phyloP scores from a whole-genome alignment of 2,113 vertebrate genomes.

The Brevimyrus niger region DNA sequence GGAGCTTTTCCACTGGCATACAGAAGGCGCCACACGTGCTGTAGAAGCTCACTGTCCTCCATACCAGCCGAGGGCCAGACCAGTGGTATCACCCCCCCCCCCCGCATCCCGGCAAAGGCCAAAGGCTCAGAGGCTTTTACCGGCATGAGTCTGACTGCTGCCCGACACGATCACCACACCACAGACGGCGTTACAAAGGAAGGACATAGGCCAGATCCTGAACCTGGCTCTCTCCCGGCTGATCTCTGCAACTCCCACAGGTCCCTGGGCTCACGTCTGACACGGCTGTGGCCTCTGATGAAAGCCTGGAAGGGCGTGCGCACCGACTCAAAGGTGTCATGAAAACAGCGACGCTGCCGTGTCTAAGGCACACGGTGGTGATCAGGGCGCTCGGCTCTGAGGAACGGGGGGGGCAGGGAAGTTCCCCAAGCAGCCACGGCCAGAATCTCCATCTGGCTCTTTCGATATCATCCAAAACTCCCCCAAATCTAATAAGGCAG shows the following conservation, averaged over 20 bases:
- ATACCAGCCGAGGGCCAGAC: background rate
- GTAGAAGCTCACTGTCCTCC: slow-evolving; percentile 17
- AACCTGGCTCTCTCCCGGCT: background rate
- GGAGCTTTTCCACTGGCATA: too few relatives aligned
- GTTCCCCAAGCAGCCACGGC: background rate
- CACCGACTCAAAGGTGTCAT: background rate
- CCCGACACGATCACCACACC: background rate
- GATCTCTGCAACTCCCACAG: too few relatives aligned
- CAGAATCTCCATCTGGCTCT: slow-evolving; percentile 5
- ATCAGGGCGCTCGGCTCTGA: background rate
- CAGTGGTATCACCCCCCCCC: background rate
- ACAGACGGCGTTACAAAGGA: background rate
- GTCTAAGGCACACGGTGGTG: too few relatives aligned
- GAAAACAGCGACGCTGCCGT: too few relatives aligned
- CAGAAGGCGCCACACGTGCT: background rate
- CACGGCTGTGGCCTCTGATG: background rate
- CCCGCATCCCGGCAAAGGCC: background rate
- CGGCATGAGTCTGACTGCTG: background rate
- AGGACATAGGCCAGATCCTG: background rate
- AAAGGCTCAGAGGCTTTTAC: background rate
- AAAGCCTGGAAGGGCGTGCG: background rate
- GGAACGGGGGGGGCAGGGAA: background rate
- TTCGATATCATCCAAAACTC: background rate
- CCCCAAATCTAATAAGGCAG: slow-evolving; percentile 7
- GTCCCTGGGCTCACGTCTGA: background rate